Conservation (phyloP, 1,140 invertebrate genomes). For the Cephus cinctus region DNA sequence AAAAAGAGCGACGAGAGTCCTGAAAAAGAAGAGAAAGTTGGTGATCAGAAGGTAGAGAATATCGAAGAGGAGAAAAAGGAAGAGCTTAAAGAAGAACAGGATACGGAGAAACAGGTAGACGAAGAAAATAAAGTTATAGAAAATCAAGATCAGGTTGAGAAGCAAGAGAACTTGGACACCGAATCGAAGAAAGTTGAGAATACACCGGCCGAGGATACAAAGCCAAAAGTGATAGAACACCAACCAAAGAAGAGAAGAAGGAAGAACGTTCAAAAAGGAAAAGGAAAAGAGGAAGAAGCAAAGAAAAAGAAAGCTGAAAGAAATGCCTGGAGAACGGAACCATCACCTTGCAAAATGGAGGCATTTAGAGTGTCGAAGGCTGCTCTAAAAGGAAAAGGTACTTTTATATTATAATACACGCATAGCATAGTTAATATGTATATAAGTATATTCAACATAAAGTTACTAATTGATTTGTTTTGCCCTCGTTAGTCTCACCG, state of each 20-base stretch:
- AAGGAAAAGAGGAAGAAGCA: not conserved
- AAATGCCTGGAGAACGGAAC: constrained; percentile 29
- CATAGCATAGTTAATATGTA: not conserved
- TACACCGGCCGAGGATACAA: not conserved
- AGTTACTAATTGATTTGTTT: not conserved
- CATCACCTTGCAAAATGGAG: constrained; percentile 15
- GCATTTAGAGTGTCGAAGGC: constrained; percentile 6
- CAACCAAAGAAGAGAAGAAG: constrained; percentile 8
- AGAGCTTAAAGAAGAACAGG: constrained; percentile 1
- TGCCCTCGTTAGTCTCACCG: constrained; percentile 6
- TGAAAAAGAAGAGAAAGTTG: not conserved
- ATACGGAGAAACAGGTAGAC: not conserved
- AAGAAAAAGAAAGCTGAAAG: constrained; percentile 12
- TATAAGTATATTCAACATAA: not conserved
- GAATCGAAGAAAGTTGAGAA: too few species aligned
- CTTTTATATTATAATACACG: not conserved
- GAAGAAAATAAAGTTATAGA: not conserved
- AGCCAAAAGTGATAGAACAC: constrained; percentile 1
- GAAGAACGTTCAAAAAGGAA: not conserved
- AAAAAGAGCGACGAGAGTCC: constrained; percentile 5
- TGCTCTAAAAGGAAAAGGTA: constrained; percentile 21
- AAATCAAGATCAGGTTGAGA: constrained; percentile 1
- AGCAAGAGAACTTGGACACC: too few species aligned
- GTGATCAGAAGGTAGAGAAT: not conserved
- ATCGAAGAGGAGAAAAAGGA: too few species aligned